Percentiles rank a stretch among this genome's conserved stretches.
Evolutionary conservation across 2,888 invertebrate species (phyloP).

Genomic region (Rhyacophila evoluta): DNA sequence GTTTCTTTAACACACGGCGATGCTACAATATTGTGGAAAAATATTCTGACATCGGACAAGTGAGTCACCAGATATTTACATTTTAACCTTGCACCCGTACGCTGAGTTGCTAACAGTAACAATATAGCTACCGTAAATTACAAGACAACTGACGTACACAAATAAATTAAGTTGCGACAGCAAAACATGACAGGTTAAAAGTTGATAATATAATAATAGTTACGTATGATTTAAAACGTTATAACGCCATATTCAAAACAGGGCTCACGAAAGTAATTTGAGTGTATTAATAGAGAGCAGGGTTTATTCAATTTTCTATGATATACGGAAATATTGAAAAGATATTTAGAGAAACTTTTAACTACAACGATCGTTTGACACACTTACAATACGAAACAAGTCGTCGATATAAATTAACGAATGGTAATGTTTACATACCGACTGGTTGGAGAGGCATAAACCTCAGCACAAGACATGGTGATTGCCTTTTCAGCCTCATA

Average conservation of each 20-base stretch:
- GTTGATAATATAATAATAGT: too few relatives aligned
- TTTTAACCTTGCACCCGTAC: constrained; percentile 47
- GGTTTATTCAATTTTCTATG: too few relatives aligned
- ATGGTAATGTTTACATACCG: too few relatives aligned
- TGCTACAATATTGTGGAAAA: constrained; percentile 10
- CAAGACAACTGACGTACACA: constrained; percentile 35
- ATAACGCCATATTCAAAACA: neutral
- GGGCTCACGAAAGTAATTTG: too few relatives aligned
- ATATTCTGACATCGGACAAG: constrained; percentile 29
- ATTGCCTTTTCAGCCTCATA: constrained; percentile 77
- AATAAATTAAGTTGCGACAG: neutral
- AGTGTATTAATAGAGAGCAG: too few relatives aligned
- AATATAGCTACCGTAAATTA: constrained; percentile 15
- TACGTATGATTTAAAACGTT: neutral
- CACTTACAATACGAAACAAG: neutral
- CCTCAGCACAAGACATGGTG: constrained; percentile 73
- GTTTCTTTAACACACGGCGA: neutral
- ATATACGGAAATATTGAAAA: neutral
- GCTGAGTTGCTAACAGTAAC: neutral
- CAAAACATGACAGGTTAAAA: neutral
- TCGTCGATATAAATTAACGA: too few relatives aligned
- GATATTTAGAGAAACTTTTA: neutral
- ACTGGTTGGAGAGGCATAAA: constrained; percentile 67
- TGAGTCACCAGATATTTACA: constrained; percentile 49
- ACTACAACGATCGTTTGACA: neutral